Percentiles rank a stretch among this genome's conserved stretches.
Conservation (phyloP, 2,797 vertebrate genomes). For the Eupleurogrammus muticus region DNA sequence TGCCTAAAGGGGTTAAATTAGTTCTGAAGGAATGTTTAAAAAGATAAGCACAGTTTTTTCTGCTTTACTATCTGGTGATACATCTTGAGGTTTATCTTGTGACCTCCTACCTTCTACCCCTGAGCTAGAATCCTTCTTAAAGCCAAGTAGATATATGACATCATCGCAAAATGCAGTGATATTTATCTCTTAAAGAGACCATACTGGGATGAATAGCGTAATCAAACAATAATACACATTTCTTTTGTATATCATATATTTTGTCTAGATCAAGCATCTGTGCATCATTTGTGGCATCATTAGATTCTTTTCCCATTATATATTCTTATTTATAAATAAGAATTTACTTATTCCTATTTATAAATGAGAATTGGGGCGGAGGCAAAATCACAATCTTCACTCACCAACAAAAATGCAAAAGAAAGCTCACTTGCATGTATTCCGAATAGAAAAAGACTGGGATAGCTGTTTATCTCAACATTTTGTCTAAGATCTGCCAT, state of each 20-base stretch:
- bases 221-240: no score
- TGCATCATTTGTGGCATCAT: neutral
- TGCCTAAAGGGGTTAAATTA: neutral
- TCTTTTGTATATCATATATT: no score
- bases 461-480: no score
- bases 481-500: neutral
- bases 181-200: neutral
- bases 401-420: neutral
- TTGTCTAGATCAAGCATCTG: neutral
- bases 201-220: neutral
- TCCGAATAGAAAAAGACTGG: neutral
- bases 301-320: neutral
- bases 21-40: neutral
- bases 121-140: neutral
- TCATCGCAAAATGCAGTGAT: neutral
- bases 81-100: neutral
- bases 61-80: neutral
- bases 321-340: neutral
- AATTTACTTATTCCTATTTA: neutral
- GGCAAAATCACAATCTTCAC: neutral
- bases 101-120: neutral
- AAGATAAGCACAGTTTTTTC: neutral
- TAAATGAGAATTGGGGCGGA: neutral
- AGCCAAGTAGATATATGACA: neutral
- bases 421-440: neutral